phyloP scores from a whole-genome alignment of 2,797 vertebrate genomes.

The Fundulus diaphanus region DNA sequence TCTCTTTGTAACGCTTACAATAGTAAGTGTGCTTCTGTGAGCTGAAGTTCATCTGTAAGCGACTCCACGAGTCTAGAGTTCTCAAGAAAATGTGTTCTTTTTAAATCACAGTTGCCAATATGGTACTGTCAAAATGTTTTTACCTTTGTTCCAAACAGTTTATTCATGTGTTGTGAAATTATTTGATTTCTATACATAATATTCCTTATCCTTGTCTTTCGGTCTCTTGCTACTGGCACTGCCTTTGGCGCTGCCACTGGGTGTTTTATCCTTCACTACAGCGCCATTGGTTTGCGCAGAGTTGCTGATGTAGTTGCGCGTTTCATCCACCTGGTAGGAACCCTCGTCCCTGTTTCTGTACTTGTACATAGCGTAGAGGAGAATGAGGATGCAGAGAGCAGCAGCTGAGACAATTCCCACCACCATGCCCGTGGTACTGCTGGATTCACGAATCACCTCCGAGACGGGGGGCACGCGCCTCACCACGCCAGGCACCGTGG shows the following conservation, averaged over 20 bases:
- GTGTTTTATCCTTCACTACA: conserved; percentile 95
- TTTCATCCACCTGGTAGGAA: conserved; percentile 99
- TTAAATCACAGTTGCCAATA: conserved; percentile 82
- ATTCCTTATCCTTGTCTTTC: conserved; percentile 99
- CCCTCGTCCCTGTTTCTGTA: conserved; percentile 99
- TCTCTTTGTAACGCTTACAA: conserved; percentile 74
- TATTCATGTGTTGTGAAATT: conserved; percentile 82
- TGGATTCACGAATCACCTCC: conserved; percentile 98
- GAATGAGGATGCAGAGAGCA: conserved; percentile 99
- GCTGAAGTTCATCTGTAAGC: conserved; percentile 78
- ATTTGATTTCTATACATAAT: conserved; percentile 92
- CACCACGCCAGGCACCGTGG: conserved; percentile 97
- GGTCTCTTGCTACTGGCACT: conserved; percentile 91
- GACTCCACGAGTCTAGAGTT: conserved; percentile 82
- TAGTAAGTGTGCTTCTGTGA: conserved; percentile 73
- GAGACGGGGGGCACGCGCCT: conserved; percentile 94
- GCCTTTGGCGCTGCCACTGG: conserved; percentile 83
- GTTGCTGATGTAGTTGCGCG: conserved; percentile 99
- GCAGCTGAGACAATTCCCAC: conserved; percentile 99
- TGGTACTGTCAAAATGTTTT: conserved; percentile 80
- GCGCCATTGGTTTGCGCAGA: conserved; percentile 99
- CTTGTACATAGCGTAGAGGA: conserved; percentile 99
- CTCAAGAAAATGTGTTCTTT: conserved; percentile 63
- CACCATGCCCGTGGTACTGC: conserved; percentile 99
- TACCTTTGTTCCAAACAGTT: conserved; percentile 83